Base-by-base conservation (phyloP, 1,140 invertebrate genomes). In the Drosophila aff. region DNA sequence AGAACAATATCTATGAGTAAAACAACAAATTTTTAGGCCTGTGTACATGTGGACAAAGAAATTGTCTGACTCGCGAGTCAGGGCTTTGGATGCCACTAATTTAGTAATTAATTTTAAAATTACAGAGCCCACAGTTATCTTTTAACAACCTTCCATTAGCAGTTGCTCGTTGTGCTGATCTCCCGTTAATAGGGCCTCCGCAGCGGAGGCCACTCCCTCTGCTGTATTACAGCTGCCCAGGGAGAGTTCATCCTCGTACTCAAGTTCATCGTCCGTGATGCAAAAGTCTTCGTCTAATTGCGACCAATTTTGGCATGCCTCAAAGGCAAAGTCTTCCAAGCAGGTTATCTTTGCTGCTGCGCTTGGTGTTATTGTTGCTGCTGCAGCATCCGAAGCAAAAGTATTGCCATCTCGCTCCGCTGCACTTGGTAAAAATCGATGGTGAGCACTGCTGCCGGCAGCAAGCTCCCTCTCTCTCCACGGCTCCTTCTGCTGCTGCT, bases 151-250 rank as follows among this genome's bases (percentile, higher is more conserved):
- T 92, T 92, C 91, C 76, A 91, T 82, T 15, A 92, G 72, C 63
- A 92, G 76, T 63, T 92, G 91, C 69, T 92, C 91, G 69, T 92
- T 87, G 26, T 87, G 73, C 46, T 81, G 78, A 62, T 84, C 78
- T 16, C 71, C 50, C 47, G 75, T 23, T 47, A 77, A 60, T 33
- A 61, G 41, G 26, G 26, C n/a, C 13, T 64, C 59, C 21, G 33
- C 62, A 57, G 72, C 55, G 23, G 43, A 18, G 33, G 62, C 47
- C 16, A 38, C 44, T 52, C 33, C 28, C 3, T 36, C 15, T 33
- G 66, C 69, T 28, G 79, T n/a, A 26, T 40, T 43, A 26, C 68
- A 23, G 40, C 68, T 73, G 11, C 71, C 38, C 23, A 73, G 21
- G 7, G 71, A 74, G 31, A 74, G 71, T 49, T 90, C 85, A 77